Evolutionary conservation across 2,888 invertebrate genomes (phyloP).

Genomic region (Epinotia demarniana): DNA sequence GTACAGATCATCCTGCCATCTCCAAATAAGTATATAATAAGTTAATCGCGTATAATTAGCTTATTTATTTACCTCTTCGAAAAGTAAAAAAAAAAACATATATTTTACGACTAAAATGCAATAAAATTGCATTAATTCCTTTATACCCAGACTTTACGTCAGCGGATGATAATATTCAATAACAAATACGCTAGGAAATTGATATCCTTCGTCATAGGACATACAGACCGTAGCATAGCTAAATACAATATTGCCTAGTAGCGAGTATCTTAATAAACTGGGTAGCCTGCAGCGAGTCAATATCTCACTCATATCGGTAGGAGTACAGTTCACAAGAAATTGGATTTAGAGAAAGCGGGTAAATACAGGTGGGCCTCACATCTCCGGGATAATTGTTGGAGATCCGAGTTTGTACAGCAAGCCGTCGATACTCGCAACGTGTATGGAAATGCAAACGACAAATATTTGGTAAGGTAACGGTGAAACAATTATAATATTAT

Average conservation of each 20-base stretch:
- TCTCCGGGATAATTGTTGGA: slow-evolving; percentile 10
- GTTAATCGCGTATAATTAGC: no score
- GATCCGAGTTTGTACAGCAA: neutral
- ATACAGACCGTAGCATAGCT: neutral
- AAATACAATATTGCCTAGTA: slow-evolving; percentile 20
- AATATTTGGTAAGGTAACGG: neutral
- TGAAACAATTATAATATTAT: neutral
- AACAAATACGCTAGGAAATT: neutral
- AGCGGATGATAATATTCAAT: neutral
- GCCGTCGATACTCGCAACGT: neutral
- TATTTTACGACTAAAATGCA: neutral
- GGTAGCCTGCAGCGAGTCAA: slow-evolving; percentile 26
- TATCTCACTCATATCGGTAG: slow-evolving; percentile 14
- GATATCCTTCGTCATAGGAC: neutral
- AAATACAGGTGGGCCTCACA: slow-evolving; percentile 31
- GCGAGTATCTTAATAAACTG: slow-evolving; percentile 20
- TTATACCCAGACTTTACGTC: neutral
- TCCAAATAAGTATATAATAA: no score
- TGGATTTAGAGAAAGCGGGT: slow-evolving; percentile 25
- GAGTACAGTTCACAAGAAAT: slow-evolving; percentile 34
- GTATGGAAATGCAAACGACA: neutral
- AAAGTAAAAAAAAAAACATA: no score
- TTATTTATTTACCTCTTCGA: no score
- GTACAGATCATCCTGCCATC: no score
- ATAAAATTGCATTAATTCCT: no score